Conservation (phyloP, 2,888 invertebrate species). For the Mythimna loreyi region DNA sequence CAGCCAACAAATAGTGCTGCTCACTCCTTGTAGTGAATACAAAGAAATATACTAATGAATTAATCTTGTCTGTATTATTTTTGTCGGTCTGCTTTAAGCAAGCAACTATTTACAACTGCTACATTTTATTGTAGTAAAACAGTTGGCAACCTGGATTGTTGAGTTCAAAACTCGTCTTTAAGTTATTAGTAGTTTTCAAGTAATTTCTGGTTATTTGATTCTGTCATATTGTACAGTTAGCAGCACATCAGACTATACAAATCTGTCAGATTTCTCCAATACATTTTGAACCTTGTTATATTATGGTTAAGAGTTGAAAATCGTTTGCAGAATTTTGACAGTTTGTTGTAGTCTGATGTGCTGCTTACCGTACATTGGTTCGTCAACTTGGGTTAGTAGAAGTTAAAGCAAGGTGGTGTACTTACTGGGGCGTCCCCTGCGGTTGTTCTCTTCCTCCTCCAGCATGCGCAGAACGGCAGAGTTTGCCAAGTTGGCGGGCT, state of each 20-base stretch:
- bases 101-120: conserved; percentile 28
- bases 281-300: too few relatives aligned
- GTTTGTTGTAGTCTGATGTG: too few relatives aligned
- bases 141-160: neutral
- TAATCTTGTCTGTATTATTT: neutral
- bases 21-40: neutral
- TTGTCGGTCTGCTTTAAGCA: conserved; percentile 6
- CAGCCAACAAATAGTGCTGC: neutral
- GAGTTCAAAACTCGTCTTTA: neutral
- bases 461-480: conserved; percentile 96
- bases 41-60: conserved; percentile 19
- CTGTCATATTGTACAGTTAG: neutral
- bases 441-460: conserved; percentile 95
- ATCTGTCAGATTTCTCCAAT: too few relatives aligned
- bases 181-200: neutral
- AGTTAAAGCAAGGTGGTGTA: conserved; percentile 49
- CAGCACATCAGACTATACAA: too few relatives aligned
- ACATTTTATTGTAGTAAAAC: neutral
- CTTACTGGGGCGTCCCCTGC: conserved; percentile 92
- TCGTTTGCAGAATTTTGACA: too few relatives aligned
- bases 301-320: too few relatives aligned
- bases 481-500: conserved; percentile 95
- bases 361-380: too few relatives aligned
- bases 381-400: neutral
- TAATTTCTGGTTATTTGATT: neutral